Evolutionary conservation across 2,888 invertebrate genomes (phyloP), one percentile per base, ranked within the genome.

Genomic region (Orthonychiurus folsomi): DNA sequence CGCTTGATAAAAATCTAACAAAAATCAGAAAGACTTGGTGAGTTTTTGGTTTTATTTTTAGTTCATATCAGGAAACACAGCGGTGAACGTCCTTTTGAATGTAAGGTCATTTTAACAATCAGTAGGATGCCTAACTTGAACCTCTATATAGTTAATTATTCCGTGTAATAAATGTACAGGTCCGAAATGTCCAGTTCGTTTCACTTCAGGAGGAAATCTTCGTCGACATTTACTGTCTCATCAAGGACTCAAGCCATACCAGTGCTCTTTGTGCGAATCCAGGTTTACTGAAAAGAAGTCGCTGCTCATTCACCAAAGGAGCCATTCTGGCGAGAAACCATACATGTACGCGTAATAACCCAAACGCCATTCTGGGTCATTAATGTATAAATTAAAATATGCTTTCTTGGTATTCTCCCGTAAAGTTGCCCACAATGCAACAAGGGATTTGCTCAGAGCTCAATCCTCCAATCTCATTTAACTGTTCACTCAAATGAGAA

Each of bases 251-350:
- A 59, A 59, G 20, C 59, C 59, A 3, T 59, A 59, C 20, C 27
- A 47, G 3, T 59, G 59, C 24, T 59, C 59, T 3, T 12, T 25
- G 5, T 59, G 59, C 26, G 23, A 59, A 3, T 59, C 59, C 15
- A 3, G 50, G n/a, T 59, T 50, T 25, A 59, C 50, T 18, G 59
- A 59, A 23, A 59, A 59, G 50, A 59, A 59, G 26, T 59, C 59
- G 2, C 50, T 59, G 2, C 21, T 50, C 2, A 59, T 59, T 25
- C 59, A 59, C 50, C 59, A 59, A 25, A 3, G 59, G 3, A 48
- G 18, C 25, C 59, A 59, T 59, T 50, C 59, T 23, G 59, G 59
- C 12, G 59, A 59, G 5, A 48, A 23, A 47, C 59, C 59, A 3
- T 59, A 24, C 20, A 23, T 27, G 59, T 59, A 59, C 48, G 21